These are phyloP conservation scores for Okamejei kenojei DNA, from an alignment of 2,797 vertebrate species.

Conservation along the genomic window DNA sequence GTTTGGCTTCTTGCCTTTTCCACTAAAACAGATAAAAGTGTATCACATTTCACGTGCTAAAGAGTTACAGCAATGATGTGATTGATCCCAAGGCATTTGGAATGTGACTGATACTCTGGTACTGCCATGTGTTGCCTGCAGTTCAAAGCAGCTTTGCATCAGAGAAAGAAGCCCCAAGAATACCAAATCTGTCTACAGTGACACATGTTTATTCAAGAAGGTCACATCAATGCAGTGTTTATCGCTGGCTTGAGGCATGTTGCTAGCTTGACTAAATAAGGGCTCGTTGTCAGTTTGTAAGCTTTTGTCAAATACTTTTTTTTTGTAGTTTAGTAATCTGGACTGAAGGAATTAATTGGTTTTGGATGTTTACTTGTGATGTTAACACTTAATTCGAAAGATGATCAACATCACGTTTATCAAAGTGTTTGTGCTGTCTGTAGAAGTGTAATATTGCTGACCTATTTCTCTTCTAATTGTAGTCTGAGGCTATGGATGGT, in stretches of 20 bases:
- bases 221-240: neutral
- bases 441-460: too few relatives aligned
- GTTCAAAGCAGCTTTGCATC: neutral
- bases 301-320: neutral
- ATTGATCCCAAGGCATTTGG: neutral
- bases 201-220: neutral
- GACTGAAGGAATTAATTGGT: neutral
- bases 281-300: neutral
- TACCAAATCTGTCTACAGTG: neutral
- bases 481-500: neutral
- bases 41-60: neutral
- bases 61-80: neutral
- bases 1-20: neutral
- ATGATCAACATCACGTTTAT: neutral
- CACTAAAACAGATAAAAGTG: neutral
- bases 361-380: neutral
- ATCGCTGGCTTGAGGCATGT: neutral
- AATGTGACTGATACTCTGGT: neutral
- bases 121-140: neutral
- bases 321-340: neutral
- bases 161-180: neutral
- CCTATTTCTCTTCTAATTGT: neutral
- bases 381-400: neutral
- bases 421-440: neutral
- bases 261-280: neutral